Conservation (phyloP, 2,113 vertebrate species). For the Eptatretus burgeri region DNA sequence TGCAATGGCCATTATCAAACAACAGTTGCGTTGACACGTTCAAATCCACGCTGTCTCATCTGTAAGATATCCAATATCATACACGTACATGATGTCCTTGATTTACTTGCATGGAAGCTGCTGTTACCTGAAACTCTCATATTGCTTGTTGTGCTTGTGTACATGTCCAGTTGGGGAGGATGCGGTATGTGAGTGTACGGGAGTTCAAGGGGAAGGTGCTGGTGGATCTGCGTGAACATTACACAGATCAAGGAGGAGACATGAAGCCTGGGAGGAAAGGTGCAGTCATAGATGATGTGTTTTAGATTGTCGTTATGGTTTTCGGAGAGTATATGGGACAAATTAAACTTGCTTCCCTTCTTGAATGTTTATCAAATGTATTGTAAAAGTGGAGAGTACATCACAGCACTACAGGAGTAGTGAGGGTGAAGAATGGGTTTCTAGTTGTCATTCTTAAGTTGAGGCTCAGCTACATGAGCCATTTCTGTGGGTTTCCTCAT, state of each 20-base stretch:
- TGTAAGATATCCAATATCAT: no score
- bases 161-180: constrained; percentile 64
- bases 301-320: background rate
- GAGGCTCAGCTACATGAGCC: background rate
- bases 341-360: background rate
- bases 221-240: constrained; percentile 86
- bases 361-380: background rate
- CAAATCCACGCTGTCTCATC: no score
- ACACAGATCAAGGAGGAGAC: constrained; percentile 74
- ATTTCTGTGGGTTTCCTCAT: no score
- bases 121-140: no score
- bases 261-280: constrained; percentile 97
- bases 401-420: background rate
- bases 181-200: constrained; percentile 72
- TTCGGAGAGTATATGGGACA: background rate
- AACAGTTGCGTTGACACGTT: no score
- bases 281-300: constrained; percentile 12
- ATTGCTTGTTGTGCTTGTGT: background rate
- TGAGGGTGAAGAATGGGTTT: no score
- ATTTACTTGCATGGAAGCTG: no score
- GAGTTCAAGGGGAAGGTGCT: constrained; percentile 88
- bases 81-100: no score
- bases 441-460: no score
- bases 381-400: background rate
- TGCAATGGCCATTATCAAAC: no score